Evolutionary conservation across 2,797 vertebrate genomes (phyloP), one percentile per base, ranked within the genome.

Genomic region (Smutsia gigantea): DNA sequence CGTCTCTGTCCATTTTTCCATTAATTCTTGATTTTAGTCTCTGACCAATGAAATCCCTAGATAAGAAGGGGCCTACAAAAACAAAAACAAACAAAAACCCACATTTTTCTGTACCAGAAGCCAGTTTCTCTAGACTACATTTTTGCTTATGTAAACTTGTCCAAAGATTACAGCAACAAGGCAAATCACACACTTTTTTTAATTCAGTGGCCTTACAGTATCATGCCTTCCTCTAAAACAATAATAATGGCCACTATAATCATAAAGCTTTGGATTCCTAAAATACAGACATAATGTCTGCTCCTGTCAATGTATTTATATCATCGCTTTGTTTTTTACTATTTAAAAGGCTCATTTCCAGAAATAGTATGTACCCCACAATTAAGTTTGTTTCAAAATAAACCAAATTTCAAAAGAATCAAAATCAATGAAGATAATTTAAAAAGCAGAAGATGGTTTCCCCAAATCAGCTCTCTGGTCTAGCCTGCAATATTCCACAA

Each of bases 341-440:
- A 39, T 57, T 94, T 93, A 87, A 94, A 95, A 93, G 19, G 5
- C 13, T 77, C 31, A 61, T 61, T 87, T 79, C 61, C 53, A 91
- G 88, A 97, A 95, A 83, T 18, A 95, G 57, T 53, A 34, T 69
- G 15, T 68, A 49, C 1, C 4, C 14, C 57, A 75, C 42, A 90
- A 81, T 93, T 85, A 95, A 63, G 87, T 92, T 88, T 69, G 31
- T 25, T 94, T 93, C 23, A 74, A 97, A 94, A 94, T 89, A 97
- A 95, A 72, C 91, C 34, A 96, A 87, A 81, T 90, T 94, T 95
- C 18, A 93, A 81, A 93, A 85, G 78, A 53, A 77, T 84, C 49
- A 95, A 92, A 96, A 93, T 95, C 91, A 83, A 88, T 96, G 89
- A 93, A 86, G 64, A 84, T 89, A 84, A 87, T 95, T 93, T 94